Base-by-base conservation (phyloP, 2,888 invertebrate species). In the Eueremaeus valkanovi region DNA sequence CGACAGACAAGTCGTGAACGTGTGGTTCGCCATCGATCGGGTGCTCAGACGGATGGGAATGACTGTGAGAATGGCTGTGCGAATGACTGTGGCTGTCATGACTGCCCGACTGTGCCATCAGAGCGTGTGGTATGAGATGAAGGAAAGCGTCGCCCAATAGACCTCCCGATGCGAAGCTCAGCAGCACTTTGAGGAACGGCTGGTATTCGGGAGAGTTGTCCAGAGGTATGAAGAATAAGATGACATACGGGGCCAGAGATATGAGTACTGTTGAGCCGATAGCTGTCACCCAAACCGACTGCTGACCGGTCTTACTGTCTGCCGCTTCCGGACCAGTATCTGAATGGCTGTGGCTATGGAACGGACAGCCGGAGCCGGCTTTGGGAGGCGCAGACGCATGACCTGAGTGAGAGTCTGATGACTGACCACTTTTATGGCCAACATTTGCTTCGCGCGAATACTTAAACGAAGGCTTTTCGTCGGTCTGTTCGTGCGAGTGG, bases 81-180 rank as follows among this genome's bases (percentile, higher is more conserved):
- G 76, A 74, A 79, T 86, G 85, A 0, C 82, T 73, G 68, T 86
- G 85, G 0, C 82, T 73, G 66, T 5, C 74, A 24, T 29, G 29
- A 8, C 16, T 29, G 29, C 42, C 27, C 11, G n/a, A 27, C 18
- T 77, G 76, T 45, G 78, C 76, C 18, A 78, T 18, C 66, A 80
- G 58, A 13, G 99, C 96, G 84, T 99, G 99, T 0, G 99, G 99
- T 82, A 99, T 99, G 78, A 99, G 86, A 85, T 99, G 99, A 8
- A 99, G 87, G 84, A 99, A 99, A 0, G 99, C 98, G 86, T 99
- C 99, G 9, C 99, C 99, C 0, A 99, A 87, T 18, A 99, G 87
- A 66, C 99, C 95, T 61, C 96, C 95, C 0, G 95, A 94, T 0
- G 95, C 96, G 85, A 96, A 96, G 21, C 94, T 93, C 66, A 96